Base-by-base conservation (phyloP, 2,888 invertebrate genomes). In the Apotomis capreana region DNA sequence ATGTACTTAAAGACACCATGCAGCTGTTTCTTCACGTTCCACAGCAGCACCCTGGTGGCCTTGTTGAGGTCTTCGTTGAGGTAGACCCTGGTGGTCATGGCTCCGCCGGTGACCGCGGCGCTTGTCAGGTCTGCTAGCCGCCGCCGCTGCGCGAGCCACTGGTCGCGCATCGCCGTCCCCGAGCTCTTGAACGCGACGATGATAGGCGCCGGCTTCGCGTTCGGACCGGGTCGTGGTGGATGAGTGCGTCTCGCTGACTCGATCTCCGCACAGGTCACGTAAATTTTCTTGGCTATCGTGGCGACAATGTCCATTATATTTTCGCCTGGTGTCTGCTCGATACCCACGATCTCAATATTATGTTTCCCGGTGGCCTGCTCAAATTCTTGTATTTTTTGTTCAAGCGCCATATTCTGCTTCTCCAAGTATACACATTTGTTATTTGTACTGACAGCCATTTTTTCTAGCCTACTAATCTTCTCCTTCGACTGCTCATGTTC, bases 311-410 rank as follows among this genome's bases (percentile, higher is more conserved):
- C 67, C 59, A 46, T 40, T 52, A 64, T 36, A 40, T 72, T 70
- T 46, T 75, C 74, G 13, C n/a, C 59, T 6, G 72, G 75, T 13
- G 74, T 12, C 49, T 75, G 70, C 44, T 75, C 75, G 1, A 76
- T 46, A 6, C 76, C 74, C 0, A 68, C 69, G 8, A 76, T 73
- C 26, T 72, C 72, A 10, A 75, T 69, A 26, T 74, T 71, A 4
- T 70, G 3, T 59, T 63, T 51, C 13, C 54, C n/a, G 13, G 72
- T 51, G 1, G 26, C 10, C 26, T 62, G 51, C 12, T 62, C 62
- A 36, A 51, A 36, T 62, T 26, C 61, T 1, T n/a, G 8, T 3
- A 74, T 4, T 73, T 58, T 70, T 62, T 75, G 68, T 67, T 74
- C 65, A 0, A 74, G 57, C 0, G 74, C 74, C 3, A 37, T 4